These are phyloP conservation scores for Eleutherodactylus coqui DNA, from an alignment of 2,797 vertebrate genomes.

Conservation along the genomic window DNA sequence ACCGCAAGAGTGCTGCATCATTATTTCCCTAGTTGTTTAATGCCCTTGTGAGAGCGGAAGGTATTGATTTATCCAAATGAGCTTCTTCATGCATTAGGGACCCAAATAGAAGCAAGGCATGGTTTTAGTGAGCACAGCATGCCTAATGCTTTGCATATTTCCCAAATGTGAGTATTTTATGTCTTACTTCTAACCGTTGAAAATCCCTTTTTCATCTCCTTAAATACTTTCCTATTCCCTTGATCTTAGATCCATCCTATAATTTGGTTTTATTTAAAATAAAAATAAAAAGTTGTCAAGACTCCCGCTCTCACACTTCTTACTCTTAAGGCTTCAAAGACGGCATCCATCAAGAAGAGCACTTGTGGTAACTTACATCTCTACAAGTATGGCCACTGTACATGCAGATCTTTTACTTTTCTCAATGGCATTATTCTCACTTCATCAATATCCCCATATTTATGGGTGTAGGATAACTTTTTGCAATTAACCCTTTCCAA, in stretches of 20 bases:
- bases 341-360: neutral
- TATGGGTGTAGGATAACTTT: neutral
- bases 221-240: slow-evolving; percentile 7
- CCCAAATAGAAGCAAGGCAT: neutral
- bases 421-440: neutral
- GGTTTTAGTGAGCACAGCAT: neutral
- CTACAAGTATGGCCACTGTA: neutral
- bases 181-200: neutral
- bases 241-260: slow-evolving; percentile 6
- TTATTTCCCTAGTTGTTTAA: neutral
- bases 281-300: neutral
- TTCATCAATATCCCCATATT: neutral
- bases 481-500: too few species aligned
- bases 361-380: neutral
- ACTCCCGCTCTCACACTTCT: neutral
- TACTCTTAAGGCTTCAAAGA: neutral
- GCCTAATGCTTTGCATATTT: neutral
- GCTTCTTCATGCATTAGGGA: neutral
- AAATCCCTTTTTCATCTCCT: slow-evolving; percentile 4
- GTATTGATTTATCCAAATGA: neutral
- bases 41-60: neutral
- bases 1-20: neutral
- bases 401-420: neutral
- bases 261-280: neutral
- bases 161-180: slow-evolving; percentile 27